These are phyloP conservation scores for Pogona vitticeps DNA, from an alignment of 2,113 vertebrate species.

Conservation along the genomic window DNA sequence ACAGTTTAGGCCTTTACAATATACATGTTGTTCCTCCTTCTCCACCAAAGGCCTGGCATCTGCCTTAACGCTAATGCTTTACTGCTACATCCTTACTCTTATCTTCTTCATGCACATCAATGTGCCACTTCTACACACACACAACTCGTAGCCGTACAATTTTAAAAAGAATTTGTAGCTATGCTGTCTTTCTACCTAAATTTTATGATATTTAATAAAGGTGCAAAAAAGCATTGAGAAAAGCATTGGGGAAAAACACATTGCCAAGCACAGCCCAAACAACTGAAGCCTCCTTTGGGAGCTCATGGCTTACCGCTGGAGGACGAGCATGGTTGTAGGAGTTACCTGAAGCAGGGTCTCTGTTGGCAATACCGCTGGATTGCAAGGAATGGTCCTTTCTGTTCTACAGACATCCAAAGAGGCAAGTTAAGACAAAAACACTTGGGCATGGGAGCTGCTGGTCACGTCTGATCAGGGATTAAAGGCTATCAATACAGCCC, in stretches of 20 bases:
- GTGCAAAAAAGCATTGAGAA: neutral
- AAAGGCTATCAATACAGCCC: conserved; percentile 27
- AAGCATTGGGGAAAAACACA: neutral
- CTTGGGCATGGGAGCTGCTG: conserved; percentile 44
- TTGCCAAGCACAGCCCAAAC: too few relatives aligned
- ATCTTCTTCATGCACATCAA: neutral
- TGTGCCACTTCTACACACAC: neutral
- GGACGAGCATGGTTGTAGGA: neutral
- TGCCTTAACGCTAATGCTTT: neutral
- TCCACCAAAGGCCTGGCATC: too few relatives aligned
- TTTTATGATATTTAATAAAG: neutral
- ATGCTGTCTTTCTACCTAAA: neutral
- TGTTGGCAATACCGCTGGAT: too few relatives aligned
- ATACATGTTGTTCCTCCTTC: neutral
- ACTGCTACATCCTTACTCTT: neutral
- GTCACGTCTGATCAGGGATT: conserved; percentile 25
- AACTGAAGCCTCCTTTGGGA: too few relatives aligned
- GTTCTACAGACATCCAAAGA: neutral
- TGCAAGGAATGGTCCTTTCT: neutral
- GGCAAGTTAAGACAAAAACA: neutral
- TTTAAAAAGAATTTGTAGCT: neutral
- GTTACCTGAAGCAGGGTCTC: neutral
- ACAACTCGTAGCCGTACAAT: neutral
- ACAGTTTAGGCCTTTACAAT: neutral
- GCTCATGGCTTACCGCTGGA: neutral